Conservation (phyloP, 2,113 vertebrate genomes). For the Passerina amoena region DNA sequence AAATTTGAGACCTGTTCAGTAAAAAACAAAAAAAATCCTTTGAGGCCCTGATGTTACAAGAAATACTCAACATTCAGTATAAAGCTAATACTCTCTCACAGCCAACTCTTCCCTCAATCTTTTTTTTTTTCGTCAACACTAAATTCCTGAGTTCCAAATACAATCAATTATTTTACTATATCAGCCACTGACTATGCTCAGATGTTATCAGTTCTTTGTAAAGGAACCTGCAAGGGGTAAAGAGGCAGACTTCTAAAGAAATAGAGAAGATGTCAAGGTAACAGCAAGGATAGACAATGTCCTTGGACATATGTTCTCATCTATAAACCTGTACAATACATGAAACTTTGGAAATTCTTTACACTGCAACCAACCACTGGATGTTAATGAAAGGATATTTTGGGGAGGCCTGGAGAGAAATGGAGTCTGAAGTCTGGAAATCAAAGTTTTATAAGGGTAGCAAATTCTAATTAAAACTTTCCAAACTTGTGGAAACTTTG, state of each 20-base stretch:
- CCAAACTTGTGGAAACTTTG: constrained; percentile 9
- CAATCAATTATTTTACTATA: neutral
- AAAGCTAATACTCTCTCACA: neutral
- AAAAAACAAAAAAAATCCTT: neutral
- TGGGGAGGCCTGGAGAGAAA: neutral
- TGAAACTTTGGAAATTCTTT: neutral
- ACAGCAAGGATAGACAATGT: neutral
- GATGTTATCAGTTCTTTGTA: neutral
- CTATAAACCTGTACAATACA: neutral
- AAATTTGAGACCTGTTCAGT: neutral
- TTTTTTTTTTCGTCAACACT: neutral
- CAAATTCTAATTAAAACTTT: constrained; percentile 13
- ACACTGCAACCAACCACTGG: fast-evolving
- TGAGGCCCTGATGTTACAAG: neutral
- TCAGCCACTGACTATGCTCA: neutral
- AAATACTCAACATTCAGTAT: neutral
- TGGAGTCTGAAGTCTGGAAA: neutral
- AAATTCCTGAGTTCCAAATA: neutral
- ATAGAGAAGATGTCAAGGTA: neutral
- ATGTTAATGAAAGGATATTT: neutral
- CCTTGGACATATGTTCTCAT: neutral
- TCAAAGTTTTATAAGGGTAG: neutral
- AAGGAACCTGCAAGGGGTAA: neutral
- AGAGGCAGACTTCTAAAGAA: neutral
- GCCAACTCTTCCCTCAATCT: neutral